Evolutionary conservation across 1,140 invertebrate species (phyloP).

Genomic region (Apis cerana): DNA sequence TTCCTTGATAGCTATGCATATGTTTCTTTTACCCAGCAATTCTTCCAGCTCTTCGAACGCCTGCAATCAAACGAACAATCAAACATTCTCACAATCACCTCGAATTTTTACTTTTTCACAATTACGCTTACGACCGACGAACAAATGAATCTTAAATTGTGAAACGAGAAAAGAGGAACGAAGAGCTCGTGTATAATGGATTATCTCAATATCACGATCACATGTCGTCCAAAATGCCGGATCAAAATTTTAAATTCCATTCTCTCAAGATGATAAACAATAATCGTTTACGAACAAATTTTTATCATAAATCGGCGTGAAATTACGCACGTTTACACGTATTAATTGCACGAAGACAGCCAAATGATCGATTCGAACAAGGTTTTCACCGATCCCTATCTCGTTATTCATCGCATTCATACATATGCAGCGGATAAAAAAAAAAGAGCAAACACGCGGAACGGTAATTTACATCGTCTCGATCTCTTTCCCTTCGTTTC

Average conservation of each 20-base stretch:
- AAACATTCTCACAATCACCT: not conserved
- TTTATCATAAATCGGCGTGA: not conserved
- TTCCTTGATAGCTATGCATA: slow-evolving; percentile 97
- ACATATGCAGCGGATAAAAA: no score
- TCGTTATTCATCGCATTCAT: not conserved
- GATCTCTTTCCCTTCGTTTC: not conserved
- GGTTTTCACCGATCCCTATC: not conserved
- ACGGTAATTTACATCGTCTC: slow-evolving; percentile 1
- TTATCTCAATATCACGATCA: no score
- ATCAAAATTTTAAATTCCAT: no score
- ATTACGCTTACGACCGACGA: no score
- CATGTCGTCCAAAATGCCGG: no score
- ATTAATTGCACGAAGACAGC: not conserved
- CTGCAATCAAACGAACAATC: slow-evolving; percentile 82
- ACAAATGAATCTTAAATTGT: no score
- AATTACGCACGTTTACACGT: no score
- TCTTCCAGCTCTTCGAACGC: slow-evolving; percentile 96
- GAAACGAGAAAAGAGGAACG: no score
- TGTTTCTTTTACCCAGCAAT: slow-evolving; percentile 88
- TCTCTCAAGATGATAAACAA: no score
- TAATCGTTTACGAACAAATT: not conserved
- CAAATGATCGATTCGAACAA: not conserved
- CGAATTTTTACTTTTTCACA: not conserved
- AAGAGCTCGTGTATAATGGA: no score
- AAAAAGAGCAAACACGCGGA: not conserved